Evolutionary conservation across 2,797 vertebrate genomes (phyloP), one percentile per base, ranked within the genome.

Genomic region (Scolopax bukidnonensis): DNA sequence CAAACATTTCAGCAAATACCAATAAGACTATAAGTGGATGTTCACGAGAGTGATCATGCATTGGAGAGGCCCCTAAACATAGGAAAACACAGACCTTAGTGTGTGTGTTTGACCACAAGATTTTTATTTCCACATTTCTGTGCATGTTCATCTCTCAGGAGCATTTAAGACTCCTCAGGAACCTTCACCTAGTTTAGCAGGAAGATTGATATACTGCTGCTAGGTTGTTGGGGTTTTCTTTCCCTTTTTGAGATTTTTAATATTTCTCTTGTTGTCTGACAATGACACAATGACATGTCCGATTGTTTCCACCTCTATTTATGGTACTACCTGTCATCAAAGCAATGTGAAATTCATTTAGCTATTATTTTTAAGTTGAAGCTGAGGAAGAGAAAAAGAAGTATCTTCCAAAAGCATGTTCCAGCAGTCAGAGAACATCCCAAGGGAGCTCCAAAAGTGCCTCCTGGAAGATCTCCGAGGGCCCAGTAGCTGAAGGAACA

Each of bases 341-440:
- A 82, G 74, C 10, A 24, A 32, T 84, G 56, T 54, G 36, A 61
- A 50, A 56, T 63, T 74, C 4, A 24, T 28, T 65, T 68, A 64
- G 43, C 36, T 74, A 21, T 83, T 57, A 9, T 64, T 90, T 87
- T 89, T 64, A 67, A 92, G 91, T 70, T 45, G 54, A 85, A 68
- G 61, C 65, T 90, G 53, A 32, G 41, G 68, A 85, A 78, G 41
- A 15, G 41, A 68, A 80, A 70, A 85, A 86, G 64, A 61, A 92
- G 20, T 27, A 7, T 51, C 38, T 69, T 83, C 33, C 48, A 59
- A 48, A 76, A 85, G 61, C 53, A 50, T 23, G n/a, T 53, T 36
- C 38, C 74, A 70, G 47, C 40, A 50, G 45, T 53, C 53, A 70
- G 45, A 80, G 30, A 84, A 67, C 64, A 38, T 14, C 80, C n/a